Evolutionary conservation across 2,113 vertebrate species (phyloP).

Genomic region (Muscicapa adusta): DNA sequence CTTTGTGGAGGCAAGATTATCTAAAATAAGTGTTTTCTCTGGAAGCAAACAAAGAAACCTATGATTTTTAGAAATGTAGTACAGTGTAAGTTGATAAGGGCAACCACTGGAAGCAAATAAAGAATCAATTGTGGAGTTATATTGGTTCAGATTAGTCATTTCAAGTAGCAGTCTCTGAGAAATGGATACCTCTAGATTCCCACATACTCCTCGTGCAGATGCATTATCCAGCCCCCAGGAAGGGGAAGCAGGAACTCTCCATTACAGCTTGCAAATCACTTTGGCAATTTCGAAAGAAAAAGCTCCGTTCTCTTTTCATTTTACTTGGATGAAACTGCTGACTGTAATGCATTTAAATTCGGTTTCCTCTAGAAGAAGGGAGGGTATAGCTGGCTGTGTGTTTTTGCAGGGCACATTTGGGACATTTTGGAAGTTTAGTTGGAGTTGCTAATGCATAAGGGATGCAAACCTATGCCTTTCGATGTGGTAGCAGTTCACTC

Average conservation of each 20-base stretch:
- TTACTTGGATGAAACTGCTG: background rate
- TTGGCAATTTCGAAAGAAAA: background rate
- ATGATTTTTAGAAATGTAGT: background rate
- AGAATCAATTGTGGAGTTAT: background rate
- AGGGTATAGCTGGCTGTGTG: background rate
- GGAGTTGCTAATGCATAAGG: background rate
- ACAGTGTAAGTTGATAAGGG: background rate
- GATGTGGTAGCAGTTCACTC: background rate
- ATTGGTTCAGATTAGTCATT: background rate
- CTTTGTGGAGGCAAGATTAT: background rate
- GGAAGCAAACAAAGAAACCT: background rate
- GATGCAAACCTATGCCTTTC: background rate
- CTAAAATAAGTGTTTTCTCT: conserved; percentile 11
- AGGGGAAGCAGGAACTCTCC: background rate
- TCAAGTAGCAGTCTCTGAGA: background rate
- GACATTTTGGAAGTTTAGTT: background rate
- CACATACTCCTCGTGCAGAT: background rate
- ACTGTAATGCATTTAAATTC: background rate
- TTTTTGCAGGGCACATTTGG: background rate
- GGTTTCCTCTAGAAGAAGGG: background rate
- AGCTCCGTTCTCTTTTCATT: background rate
- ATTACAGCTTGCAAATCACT: background rate
- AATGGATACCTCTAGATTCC: background rate
- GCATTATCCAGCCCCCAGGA: background rate
- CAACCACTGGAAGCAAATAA: conserved; percentile 2